Conservation (phyloP, 2,113 vertebrate species). For the Hippolais icterina region DNA sequence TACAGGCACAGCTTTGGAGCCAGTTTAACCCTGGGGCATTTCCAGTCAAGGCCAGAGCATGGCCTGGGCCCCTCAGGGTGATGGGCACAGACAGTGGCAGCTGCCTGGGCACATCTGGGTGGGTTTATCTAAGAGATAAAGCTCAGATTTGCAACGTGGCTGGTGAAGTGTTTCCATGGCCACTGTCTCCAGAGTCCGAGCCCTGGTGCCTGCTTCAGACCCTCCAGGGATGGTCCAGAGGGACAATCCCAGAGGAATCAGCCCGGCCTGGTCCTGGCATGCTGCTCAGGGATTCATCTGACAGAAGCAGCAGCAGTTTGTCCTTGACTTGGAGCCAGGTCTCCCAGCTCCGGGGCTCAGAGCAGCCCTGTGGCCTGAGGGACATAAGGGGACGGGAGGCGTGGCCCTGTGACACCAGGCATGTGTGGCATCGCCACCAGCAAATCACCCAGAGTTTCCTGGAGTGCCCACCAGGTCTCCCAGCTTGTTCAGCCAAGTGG, state of each 20-base stretch:
- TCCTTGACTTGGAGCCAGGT: background rate
- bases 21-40: background rate
- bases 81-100: background rate
- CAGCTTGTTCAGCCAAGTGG: background rate
- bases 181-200: background rate
- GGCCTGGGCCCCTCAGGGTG: background rate
- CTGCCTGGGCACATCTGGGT: rapidly evolving
- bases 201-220: background rate
- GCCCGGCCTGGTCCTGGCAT: background rate
- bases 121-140: background rate
- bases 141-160: rapidly evolving
- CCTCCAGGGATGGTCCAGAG: rapidly evolving
- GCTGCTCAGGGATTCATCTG: background rate
- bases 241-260: background rate
- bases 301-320: background rate
- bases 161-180: background rate
- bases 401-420: background rate
- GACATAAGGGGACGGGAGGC: background rate
- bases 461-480: background rate
- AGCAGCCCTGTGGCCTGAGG: rapidly evolving
- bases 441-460: background rate
- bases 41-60: background rate
- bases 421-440: background rate
- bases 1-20: background rate
- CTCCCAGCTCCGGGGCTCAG: background rate